phyloP scores from a whole-genome alignment of 2,113 vertebrate species.

The Bettongia penicillata region DNA sequence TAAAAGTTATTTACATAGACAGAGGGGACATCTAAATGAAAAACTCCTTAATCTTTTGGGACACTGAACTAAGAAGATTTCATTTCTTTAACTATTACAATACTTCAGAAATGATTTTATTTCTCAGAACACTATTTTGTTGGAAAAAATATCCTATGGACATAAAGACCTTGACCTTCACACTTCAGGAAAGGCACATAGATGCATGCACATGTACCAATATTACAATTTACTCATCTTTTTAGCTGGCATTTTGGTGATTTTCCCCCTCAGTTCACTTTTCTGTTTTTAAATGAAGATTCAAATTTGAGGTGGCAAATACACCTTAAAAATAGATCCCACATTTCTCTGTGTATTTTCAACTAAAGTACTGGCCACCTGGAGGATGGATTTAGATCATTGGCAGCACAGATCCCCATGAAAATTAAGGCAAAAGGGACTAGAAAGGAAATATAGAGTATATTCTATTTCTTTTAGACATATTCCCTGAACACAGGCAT shows the following conservation, averaged over 20 bases:
- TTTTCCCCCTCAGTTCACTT: background rate
- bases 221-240: background rate
- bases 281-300: conserved; percentile 36
- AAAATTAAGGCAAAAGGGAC: conserved; percentile 1
- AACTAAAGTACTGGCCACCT: background rate
- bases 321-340: background rate
- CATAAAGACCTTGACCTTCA: background rate
- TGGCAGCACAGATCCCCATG: background rate
- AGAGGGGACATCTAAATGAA: background rate
- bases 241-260: background rate
- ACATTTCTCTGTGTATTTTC: background rate
- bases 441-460: background rate
- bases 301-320: background rate
- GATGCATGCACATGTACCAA: background rate
- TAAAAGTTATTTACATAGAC: background rate
- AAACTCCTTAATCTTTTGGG: background rate
- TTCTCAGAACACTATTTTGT: background rate
- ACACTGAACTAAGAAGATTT: background rate
- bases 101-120: background rate
- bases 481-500: background rate
- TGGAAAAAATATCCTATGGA: background rate
- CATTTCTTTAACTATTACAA: background rate
- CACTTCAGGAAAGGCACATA: background rate
- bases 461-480: background rate
- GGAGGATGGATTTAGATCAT: background rate